Percentiles rank a stretch among this genome's conserved stretches.
These are phyloP conservation scores for Synergus gifuensis DNA, from an alignment of 2,888 invertebrate genomes.

Conservation along the genomic window DNA sequence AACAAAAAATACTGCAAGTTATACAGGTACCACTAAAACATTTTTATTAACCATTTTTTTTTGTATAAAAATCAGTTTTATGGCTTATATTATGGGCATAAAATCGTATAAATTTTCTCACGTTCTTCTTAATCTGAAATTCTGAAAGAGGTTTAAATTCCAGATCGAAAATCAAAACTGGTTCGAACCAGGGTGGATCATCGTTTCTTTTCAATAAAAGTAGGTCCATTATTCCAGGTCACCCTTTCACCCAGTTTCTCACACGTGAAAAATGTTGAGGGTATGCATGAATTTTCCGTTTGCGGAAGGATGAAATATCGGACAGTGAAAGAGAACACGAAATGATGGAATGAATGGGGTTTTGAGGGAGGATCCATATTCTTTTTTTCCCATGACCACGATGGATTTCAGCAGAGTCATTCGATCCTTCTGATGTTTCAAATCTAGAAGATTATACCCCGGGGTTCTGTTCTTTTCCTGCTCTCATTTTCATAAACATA, in stretches of 20 bases:
- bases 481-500: neutral
- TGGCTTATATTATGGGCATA: neutral
- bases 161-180: slow-evolving; percentile 16
- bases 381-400: slow-evolving; percentile 18
- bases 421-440: neutral
- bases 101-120: slow-evolving; percentile 3
- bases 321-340: slow-evolving; percentile 17
- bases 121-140: slow-evolving; percentile 8
- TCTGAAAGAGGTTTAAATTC: neutral
- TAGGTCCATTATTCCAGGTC: slow-evolving; percentile 14
- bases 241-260: slow-evolving; percentile 40
- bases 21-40: too few species aligned
- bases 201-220: neutral
- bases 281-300: neutral
- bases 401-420: slow-evolving; percentile 24
- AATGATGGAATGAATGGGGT: neutral
- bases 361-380: slow-evolving; percentile 23
- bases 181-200: slow-evolving; percentile 16
- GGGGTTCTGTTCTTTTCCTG: neutral
- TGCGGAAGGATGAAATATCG: slow-evolving; percentile 31
- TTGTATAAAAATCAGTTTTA: too few species aligned
- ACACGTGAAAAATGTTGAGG: slow-evolving; percentile 16
- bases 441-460: neutral
- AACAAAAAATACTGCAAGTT: too few species aligned
- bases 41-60: too few species aligned